Conservation (phyloP, 2,113 vertebrate species). For the Pedionomus torquatus region DNA sequence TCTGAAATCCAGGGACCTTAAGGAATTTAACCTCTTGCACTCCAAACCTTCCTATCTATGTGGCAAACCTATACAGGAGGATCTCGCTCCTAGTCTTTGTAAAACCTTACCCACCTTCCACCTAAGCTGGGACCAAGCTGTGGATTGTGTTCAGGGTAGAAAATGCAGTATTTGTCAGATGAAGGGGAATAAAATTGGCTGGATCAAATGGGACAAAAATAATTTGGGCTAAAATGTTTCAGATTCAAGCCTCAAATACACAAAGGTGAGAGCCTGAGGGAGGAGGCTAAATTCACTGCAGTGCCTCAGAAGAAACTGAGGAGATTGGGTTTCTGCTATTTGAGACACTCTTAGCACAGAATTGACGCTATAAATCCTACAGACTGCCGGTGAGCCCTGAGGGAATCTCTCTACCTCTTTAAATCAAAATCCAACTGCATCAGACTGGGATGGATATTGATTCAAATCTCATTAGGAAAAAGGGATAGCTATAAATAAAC, state of each 20-base stretch:
- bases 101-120: background rate
- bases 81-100: background rate
- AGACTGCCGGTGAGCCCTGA: accelerated
- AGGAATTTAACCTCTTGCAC: background rate
- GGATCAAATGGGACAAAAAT: background rate
- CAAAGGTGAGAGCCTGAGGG: background rate
- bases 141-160: background rate
- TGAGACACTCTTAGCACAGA: background rate
- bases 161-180: background rate
- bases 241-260: background rate
- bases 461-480: conserved; percentile 29
- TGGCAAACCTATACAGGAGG: background rate
- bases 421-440: background rate
- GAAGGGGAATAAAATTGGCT: background rate
- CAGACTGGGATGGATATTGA: background rate
- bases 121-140: background rate
- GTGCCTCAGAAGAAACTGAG: background rate
- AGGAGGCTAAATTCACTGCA: background rate
- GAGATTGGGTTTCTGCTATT: background rate
- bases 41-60: background rate
- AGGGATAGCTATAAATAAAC: conserved; percentile 11
- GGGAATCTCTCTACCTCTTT: background rate
- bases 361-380: background rate
- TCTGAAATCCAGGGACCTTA: background rate
- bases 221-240: background rate